Conservation (phyloP, 2,113 vertebrate genomes). For the Stigmatopora nigra region DNA sequence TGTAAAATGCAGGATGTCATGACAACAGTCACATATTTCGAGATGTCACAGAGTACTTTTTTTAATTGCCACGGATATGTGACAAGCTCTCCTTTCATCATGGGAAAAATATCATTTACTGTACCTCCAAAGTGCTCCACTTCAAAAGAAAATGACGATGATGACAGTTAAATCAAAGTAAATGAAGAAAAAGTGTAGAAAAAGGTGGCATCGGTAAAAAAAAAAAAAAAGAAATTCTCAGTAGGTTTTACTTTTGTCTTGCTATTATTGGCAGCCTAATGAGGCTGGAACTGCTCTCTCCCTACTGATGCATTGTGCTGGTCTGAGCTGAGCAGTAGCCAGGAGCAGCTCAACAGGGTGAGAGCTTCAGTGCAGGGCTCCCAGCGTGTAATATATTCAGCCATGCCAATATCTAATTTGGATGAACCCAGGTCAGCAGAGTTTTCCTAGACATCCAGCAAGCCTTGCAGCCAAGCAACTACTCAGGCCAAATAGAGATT, state of each 20-base stretch:
- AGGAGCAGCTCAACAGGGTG: slow-evolving; percentile 54
- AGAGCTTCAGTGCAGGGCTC: slow-evolving; percentile 50
- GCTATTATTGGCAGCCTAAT: slow-evolving; percentile 46
- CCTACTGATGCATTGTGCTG: slow-evolving; percentile 53
- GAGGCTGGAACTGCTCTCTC: slow-evolving; percentile 37
- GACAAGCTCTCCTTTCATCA: background rate
- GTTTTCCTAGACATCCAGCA: slow-evolving; percentile 34
- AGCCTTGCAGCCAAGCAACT: slow-evolving; percentile 35
- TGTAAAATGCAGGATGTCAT: slow-evolving; percentile 19
- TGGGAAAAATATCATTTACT: slow-evolving; percentile 8
- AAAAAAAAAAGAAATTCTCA: background rate
- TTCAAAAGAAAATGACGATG: slow-evolving; percentile 22
- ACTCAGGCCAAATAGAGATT: slow-evolving; percentile 44
- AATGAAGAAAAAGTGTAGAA: background rate
- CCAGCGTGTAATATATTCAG: slow-evolving; percentile 50
- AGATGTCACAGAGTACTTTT: slow-evolving; percentile 34
- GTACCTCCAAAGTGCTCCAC: background rate
- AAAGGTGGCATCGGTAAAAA: background rate
- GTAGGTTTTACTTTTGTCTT: slow-evolving; percentile 24
- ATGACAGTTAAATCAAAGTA: slow-evolving; percentile 18
- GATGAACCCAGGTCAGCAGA: slow-evolving; percentile 56
- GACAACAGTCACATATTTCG: slow-evolving; percentile 30
- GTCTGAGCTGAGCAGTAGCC: slow-evolving; percentile 45
- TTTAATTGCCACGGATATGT: slow-evolving; percentile 24
- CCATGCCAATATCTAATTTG: slow-evolving; percentile 63